phyloP scores from a whole-genome alignment of 1,140 invertebrate genomes.

The Cotesia glomerata region DNA sequence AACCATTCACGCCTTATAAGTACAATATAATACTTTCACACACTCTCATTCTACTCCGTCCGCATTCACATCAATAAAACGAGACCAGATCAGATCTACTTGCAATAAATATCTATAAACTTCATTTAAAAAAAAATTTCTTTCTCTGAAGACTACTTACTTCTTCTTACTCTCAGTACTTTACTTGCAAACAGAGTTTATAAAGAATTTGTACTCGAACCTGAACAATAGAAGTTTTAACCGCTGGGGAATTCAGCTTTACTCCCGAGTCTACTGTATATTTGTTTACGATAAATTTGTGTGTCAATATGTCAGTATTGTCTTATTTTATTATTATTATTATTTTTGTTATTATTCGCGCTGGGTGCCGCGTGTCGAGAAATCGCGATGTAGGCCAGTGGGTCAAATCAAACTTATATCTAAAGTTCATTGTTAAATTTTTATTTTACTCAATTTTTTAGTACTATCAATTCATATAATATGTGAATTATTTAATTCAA shows the following conservation, averaged over 20 bases:
- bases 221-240: not conserved
- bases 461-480: not conserved
- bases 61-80: too few relatives aligned
- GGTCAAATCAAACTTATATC: constrained; percentile 42
- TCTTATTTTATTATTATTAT: not conserved
- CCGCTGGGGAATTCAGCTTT: not conserved
- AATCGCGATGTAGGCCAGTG: constrained; percentile 51
- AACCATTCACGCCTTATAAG: not conserved
- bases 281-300: too few relatives aligned
- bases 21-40: not conserved
- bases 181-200: too few relatives aligned
- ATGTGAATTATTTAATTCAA: too few relatives aligned
- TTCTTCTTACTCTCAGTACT: too few relatives aligned
- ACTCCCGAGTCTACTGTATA: not conserved
- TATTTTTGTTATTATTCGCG: not conserved
- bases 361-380: not conserved
- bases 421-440: not conserved
- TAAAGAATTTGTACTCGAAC: too few relatives aligned
- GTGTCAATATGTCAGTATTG: not conserved
- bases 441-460: not conserved
- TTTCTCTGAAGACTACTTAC: too few relatives aligned
- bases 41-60: too few relatives aligned
- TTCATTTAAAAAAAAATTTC: too few relatives aligned
- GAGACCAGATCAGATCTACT: too few relatives aligned
- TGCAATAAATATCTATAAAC: too few relatives aligned